Conservation (phyloP, 2,797 vertebrate genomes). For the Gadopsis bispinosus region DNA sequence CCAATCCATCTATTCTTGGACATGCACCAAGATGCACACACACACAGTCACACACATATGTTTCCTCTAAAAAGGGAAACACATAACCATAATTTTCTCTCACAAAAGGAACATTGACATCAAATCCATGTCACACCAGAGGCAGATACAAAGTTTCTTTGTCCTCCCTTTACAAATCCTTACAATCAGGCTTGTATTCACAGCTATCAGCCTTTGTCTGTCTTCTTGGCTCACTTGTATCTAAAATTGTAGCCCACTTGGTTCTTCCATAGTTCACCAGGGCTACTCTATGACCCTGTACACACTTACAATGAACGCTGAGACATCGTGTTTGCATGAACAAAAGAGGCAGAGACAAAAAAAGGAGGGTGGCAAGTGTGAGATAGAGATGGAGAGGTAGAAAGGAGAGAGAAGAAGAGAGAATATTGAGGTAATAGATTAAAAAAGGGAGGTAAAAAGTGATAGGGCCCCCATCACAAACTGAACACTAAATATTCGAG, state of each 20-base stretch:
- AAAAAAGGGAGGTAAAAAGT: neutral
- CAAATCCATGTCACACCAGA: constrained; percentile 49
- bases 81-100: constrained; percentile 44
- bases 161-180: constrained; percentile 50
- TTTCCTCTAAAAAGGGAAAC: constrained; percentile 18
- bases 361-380: neutral
- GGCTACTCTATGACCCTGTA: constrained; percentile 24
- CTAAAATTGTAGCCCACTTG: constrained; percentile 41
- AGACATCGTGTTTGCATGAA: constrained; percentile 10
- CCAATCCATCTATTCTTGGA: constrained; percentile 35
- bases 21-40: neutral
- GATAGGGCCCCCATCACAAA: neutral
- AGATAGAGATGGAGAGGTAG: neutral
- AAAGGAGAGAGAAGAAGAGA: neutral
- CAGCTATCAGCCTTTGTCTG: constrained; percentile 32
- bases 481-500: constrained; percentile 39
- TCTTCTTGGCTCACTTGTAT: constrained; percentile 18
- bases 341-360: neutral
- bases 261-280: constrained; percentile 28
- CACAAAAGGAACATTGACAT: constrained; percentile 56
- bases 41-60: neutral
- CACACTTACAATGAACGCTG: constrained; percentile 4
- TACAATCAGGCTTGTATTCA: constrained; percentile 66
- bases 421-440: neutral
- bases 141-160: constrained; percentile 49